Evolutionary conservation across 2,797 vertebrate species (phyloP).

Genomic region (Melanotaenia trifasciata): DNA sequence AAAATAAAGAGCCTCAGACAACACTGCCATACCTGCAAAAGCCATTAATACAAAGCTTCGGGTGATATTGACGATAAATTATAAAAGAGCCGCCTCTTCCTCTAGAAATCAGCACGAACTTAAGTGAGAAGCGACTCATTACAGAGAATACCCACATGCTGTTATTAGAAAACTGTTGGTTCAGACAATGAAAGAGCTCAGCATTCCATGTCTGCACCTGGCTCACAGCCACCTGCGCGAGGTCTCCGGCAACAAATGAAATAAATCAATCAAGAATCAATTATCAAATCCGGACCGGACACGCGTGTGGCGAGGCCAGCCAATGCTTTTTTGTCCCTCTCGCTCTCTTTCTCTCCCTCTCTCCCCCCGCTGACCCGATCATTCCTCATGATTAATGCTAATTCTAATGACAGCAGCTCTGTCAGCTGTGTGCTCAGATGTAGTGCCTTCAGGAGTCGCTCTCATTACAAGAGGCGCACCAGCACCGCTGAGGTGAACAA

Average conservation of each 20-base stretch:
- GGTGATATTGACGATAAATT: neutral
- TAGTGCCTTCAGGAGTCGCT: constrained; percentile 85
- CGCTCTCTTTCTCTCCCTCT: neutral
- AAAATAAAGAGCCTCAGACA: constrained; percentile 20
- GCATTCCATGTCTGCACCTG: constrained; percentile 37
- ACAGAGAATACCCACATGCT: constrained; percentile 1
- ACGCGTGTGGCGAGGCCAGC: constrained; percentile 12
- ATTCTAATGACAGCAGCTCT: constrained; percentile 77
- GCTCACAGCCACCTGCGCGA: constrained; percentile 1
- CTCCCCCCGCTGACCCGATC: constrained; percentile 54
- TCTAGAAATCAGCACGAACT: no score
- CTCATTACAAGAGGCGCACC: constrained; percentile 78
- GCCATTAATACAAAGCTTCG: neutral
- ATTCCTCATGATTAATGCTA: constrained; percentile 77
- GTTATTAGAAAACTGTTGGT: neutral
- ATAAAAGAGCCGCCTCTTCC: neutral
- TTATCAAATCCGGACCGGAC: constrained; percentile 35
- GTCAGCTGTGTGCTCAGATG: constrained; percentile 76
- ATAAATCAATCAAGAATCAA: constrained; percentile 21
- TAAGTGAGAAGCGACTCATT: neutral
- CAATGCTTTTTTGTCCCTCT: neutral
- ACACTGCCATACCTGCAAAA: constrained; percentile 11
- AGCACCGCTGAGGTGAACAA: constrained; percentile 73
- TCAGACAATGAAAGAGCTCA: constrained; percentile 49
- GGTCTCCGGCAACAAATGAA: neutral